phyloP scores from a whole-genome alignment of 35 echinoderm and acorn worm species.

The Ophiothrix spiculata region DNA sequence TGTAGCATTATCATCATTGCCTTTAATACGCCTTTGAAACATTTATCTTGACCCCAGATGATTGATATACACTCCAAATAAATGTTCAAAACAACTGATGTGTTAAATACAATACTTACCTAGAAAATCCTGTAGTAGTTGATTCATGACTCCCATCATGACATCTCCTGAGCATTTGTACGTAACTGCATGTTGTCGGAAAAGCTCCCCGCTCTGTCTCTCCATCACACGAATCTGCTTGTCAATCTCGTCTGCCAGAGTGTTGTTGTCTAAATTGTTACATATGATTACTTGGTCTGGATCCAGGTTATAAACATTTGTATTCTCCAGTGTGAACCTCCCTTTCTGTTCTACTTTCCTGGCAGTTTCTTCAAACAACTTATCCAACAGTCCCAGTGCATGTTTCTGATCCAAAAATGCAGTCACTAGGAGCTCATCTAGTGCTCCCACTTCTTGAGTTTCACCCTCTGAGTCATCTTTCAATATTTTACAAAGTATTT shows the following conservation, averaged over 20 bases:
- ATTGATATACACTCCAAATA: neutral
- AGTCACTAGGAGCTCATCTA: neutral
- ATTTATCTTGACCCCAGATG: neutral
- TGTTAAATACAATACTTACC: neutral
- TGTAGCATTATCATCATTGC: no score
- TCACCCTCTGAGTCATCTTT: neutral
- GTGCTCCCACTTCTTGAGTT: neutral
- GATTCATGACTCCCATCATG: neutral
- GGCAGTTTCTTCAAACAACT: neutral
- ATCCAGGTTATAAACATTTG: neutral
- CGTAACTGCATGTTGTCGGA: neutral
- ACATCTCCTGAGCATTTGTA: neutral
- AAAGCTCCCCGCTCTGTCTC: neutral
- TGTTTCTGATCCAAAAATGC: neutral
- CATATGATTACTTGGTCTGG: neutral
- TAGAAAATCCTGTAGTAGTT: neutral
- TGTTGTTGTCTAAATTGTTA: neutral
- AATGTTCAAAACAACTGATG: neutral
- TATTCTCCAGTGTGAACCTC: neutral
- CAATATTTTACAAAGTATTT: no score
- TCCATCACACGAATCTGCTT: neutral
- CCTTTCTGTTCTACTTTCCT: neutral
- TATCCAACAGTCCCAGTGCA: neutral
- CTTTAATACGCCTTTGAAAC: neutral
- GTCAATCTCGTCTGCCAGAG: neutral